Evolutionary conservation across 1,140 invertebrate genomes (phyloP).

Genomic region (Polyergus mexicanus): DNA sequence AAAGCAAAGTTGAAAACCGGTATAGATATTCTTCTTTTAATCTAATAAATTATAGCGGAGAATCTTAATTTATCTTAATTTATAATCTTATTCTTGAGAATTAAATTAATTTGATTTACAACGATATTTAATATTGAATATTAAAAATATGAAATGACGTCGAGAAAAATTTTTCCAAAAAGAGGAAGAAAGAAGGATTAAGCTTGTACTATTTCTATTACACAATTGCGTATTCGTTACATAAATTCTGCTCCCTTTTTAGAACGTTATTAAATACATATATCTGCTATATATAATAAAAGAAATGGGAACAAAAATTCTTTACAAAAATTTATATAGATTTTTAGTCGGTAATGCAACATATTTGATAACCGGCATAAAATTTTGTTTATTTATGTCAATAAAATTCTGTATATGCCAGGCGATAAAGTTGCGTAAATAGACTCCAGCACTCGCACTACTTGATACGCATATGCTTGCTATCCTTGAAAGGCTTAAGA

Average conservation of each 20-base stretch:
- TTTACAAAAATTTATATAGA: constrained; percentile 2
- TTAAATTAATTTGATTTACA: not conserved
- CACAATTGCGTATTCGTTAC: not conserved
- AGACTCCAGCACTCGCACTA: constrained; percentile 27
- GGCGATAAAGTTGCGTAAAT: constrained; percentile 46
- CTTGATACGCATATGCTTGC: constrained; percentile 44
- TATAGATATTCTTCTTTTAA: not conserved
- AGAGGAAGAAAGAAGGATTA: not conserved
- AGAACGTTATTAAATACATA: too few relatives aligned
- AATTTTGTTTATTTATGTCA: constrained; percentile 47
- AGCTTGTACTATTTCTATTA: not conserved
- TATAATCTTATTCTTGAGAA: not conserved
- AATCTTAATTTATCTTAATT: not conserved
- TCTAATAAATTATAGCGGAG: not conserved
- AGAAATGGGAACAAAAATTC: not conserved
- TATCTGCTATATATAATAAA: too few relatives aligned
- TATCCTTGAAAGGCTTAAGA: constrained; percentile 50
- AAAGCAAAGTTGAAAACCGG: not conserved
- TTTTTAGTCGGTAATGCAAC: too few relatives aligned
- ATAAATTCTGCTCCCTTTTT: not conserved
- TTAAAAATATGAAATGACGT: not conserved
- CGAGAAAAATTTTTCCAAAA: not conserved
- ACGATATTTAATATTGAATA: not conserved
- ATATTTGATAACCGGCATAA: not conserved
- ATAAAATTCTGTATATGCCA: not conserved